Evolutionary conservation across 2,888 invertebrate species (phyloP).

Genomic region (Drosophila greeni): DNA sequence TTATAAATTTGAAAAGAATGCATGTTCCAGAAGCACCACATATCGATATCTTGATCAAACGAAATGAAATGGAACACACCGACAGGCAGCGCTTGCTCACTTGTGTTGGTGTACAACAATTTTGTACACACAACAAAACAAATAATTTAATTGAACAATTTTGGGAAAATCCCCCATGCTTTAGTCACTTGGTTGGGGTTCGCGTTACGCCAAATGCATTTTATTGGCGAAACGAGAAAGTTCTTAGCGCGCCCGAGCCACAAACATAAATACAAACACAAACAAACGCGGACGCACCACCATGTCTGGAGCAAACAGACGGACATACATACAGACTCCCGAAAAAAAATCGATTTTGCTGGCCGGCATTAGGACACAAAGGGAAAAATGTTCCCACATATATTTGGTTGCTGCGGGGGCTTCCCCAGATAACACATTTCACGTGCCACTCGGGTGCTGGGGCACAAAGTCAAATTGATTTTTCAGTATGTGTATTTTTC

Average conservation of each 20-base stretch:
- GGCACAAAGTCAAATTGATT: constrained; percentile 39
- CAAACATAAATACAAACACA: constrained; percentile 27
- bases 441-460: constrained; percentile 8
- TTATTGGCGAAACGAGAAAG: constrained; percentile 41
- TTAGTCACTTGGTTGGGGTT: not conserved
- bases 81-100: constrained; percentile 24
- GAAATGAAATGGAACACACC: constrained; percentile 26
- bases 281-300: constrained; percentile 38
- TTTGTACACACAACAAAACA: constrained; percentile 60
- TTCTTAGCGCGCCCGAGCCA: constrained; percentile 7
- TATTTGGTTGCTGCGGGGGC: constrained; percentile 1
- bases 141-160: constrained; percentile 42
- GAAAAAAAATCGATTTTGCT: constrained; percentile 64
- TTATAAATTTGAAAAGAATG: not conserved
- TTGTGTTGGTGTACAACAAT: constrained; percentile 41
- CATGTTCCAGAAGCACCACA: not conserved
- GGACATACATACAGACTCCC: constrained; percentile 28
- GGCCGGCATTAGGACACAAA: constrained; percentile 45
- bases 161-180: constrained; percentile 23
- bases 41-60: constrained; percentile 23
- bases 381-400: not conserved
- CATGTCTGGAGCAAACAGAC: constrained; percentile 38
- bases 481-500: constrained; percentile 70
- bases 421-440: not conserved
- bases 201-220: constrained; percentile 8